phyloP scores from a whole-genome alignment of 2,888 invertebrate genomes.

The Eucriotettix oculatus region DNA sequence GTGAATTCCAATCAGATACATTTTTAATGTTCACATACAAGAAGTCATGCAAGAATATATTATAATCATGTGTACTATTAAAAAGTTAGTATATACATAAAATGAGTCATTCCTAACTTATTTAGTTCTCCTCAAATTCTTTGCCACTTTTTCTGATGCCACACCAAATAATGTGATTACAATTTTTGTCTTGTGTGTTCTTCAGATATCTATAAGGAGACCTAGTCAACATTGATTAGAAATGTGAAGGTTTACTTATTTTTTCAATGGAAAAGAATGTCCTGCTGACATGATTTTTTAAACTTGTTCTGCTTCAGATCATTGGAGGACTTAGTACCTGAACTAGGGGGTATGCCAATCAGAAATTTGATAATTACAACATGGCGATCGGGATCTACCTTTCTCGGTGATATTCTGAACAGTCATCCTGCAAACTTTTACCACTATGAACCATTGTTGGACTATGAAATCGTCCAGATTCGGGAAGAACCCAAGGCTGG shows the following conservation, averaged over 20 bases:
- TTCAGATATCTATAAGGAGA: background rate
- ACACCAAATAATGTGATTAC: background rate
- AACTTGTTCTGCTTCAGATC: slow-evolving; percentile 21
- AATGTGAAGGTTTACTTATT: background rate
- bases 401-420: slow-evolving; percentile 70
- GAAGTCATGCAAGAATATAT: no score
- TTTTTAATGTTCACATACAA: no score
- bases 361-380: slow-evolving; percentile 69
- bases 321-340: slow-evolving; percentile 49
- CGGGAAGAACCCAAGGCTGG: slow-evolving; percentile 54
- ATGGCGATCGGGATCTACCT: slow-evolving; percentile 83
- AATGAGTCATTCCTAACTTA: no score
- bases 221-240: background rate
- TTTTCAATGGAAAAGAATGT: background rate
- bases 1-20: no score
- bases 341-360: slow-evolving; percentile 52
- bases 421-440: slow-evolving; percentile 75
- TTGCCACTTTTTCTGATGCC: background rate
- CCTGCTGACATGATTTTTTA: background rate
- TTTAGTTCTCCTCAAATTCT: background rate
- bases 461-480: slow-evolving; percentile 68
- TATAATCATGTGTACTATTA: no score
- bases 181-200: no score
- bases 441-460: slow-evolving; percentile 76
- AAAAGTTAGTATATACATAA: no score